These are phyloP conservation scores for Lophura nycthemera DNA, from an alignment of 2,113 vertebrate genomes.

Conservation along the genomic window DNA sequence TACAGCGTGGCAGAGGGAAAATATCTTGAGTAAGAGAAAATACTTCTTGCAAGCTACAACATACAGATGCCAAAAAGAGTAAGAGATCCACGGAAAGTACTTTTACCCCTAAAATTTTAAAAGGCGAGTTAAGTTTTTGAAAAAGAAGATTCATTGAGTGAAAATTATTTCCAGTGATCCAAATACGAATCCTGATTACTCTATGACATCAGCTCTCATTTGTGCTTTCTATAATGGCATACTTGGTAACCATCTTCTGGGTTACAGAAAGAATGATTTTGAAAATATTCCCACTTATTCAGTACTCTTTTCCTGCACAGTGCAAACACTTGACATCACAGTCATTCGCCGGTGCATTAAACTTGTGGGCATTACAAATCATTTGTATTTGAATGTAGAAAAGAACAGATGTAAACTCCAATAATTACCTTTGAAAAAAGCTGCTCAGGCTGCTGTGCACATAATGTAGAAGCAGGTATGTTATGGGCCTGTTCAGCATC, in stretches of 20 bases:
- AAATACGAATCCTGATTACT: background rate
- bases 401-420: background rate
- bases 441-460: background rate
- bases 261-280: background rate
- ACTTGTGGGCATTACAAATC: background rate
- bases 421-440: background rate
- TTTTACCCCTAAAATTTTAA: background rate
- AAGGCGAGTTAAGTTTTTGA: background rate
- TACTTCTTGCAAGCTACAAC: background rate
- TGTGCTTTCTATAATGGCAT: background rate
- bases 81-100: background rate
- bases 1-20: rapidly evolving
- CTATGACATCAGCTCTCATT: background rate
- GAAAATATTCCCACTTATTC: background rate
- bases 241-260: background rate
- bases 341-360: background rate
- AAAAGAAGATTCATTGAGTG: background rate
- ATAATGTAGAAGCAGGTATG: background rate
- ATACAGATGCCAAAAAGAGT: background rate
- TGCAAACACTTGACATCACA: constrained; percentile 14
- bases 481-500: background rate
- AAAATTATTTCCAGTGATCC: background rate
- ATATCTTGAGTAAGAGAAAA: background rate
- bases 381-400: background rate
- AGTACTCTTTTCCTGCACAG: background rate